Conservation (phyloP, 2,888 invertebrate species). For the Sepioteuthis lessoniana region DNA sequence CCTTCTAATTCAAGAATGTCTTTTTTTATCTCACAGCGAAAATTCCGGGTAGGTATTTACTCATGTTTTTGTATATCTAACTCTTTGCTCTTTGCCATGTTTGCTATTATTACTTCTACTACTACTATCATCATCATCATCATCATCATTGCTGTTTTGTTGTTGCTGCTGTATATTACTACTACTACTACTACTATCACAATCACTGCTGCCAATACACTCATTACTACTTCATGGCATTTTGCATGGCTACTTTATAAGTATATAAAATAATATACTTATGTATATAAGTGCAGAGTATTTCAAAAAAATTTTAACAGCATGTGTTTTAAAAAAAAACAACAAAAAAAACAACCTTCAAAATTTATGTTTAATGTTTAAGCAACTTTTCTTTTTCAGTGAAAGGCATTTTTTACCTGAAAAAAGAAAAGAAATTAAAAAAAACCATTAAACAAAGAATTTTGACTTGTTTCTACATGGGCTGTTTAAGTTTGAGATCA, state of each 20-base stretch:
- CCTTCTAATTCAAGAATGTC: neutral
- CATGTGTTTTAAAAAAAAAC: too few species aligned
- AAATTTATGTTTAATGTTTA: too few species aligned
- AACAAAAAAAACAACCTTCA: too few species aligned
- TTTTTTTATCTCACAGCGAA: slow-evolving; percentile 42
- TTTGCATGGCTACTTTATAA: slow-evolving; percentile 20
- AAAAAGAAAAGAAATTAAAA: too few species aligned
- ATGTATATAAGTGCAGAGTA: neutral
- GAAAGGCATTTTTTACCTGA: too few species aligned
- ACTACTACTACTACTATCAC: neutral
- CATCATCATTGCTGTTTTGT: neutral
- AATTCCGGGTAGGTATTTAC: slow-evolving; percentile 44
- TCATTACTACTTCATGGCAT: neutral
- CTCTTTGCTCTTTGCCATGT: neutral
- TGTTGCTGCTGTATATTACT: neutral
- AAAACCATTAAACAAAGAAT: too few species aligned
- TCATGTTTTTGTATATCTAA: neutral
- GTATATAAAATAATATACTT: neutral
- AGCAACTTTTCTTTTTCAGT: too few species aligned
- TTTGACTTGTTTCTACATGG: too few species aligned
- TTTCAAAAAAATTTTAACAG: too few species aligned
- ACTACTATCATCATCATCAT: neutral
- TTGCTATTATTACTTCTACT: neutral
- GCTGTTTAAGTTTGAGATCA: too few species aligned
- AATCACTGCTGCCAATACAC: neutral